Base-by-base conservation (phyloP, 2,888 invertebrate species). In the Vesta saturnalis region DNA sequence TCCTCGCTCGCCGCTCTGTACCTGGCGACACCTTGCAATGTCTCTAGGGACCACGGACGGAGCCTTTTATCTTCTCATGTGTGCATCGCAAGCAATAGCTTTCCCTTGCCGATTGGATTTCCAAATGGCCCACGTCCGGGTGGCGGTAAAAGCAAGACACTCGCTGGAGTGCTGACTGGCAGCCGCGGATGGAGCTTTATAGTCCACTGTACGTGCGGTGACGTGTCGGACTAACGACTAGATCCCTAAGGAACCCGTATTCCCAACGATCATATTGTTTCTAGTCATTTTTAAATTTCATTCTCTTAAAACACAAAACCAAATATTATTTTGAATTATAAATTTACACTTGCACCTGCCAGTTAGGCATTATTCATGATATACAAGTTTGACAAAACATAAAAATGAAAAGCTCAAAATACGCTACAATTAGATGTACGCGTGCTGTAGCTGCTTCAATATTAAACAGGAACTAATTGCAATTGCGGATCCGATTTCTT, bases 121-220 rank as follows among this genome's bases (percentile, higher is more conserved):
- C 67, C 70, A 73, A 78, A 79, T 77, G 73, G 77, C 73, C 75
- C 78, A 79, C 78, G 78, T 79, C 71, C 72, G 70, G 65, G 71
- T 70, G 69, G 74, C 73, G 77, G 75, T 77, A 77, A 78, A 78
- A 77, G 78, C 76, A 75, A 77, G 73, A 73, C 74, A 73, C 74
- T 72, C 73, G 72, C 73, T 74, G 76, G 80, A 81, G 78, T 82
- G 82, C 83, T 83, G 82, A 83, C 82, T 81, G 79, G 81, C 79
- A 76, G 79, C 81, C 80, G 80, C 81, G 81, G 79, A 80, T 81
- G 78, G 77, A 78, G 78, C 75, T 76, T 77, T 76, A 76, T 80
- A 81, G 81, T 82, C 80, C 75, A 77, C 74, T 78, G 76, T 80
- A 82, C 83, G 83, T 83, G 83, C 77, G 77, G 80, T 79, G 80